phyloP scores from a whole-genome alignment of 2,113 vertebrate species.

The Oriolus oriolus region DNA sequence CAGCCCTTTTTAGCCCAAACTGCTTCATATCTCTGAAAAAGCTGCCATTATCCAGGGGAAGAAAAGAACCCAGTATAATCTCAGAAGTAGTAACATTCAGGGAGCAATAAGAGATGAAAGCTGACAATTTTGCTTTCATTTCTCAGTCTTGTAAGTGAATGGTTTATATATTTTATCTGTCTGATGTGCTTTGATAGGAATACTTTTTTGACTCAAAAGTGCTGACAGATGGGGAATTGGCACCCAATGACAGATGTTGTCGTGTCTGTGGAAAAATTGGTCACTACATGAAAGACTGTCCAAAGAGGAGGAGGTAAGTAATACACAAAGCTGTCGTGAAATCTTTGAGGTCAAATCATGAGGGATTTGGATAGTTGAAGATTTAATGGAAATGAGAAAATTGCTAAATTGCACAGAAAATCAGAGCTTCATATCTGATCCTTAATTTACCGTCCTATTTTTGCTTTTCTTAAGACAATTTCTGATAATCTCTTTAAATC shows the following conservation, averaged over 20 bases:
- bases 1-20: not conserved
- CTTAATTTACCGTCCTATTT: not conserved
- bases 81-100: not conserved
- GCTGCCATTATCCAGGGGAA: not conserved
- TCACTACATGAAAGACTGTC: slow-evolving; percentile 99
- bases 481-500: not conserved
- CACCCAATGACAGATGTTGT: slow-evolving; percentile 96
- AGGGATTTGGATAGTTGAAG: not conserved
- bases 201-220: slow-evolving; percentile 99
- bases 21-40: not conserved
- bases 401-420: not conserved
- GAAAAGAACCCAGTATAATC: not conserved
- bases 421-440: not conserved
- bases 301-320: slow-evolving; percentile 91
- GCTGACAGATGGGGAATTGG: slow-evolving; percentile 93
- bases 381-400: not conserved
- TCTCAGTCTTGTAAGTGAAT: not conserved
- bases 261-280: slow-evolving; percentile 98
- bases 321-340: not conserved
- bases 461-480: not conserved
- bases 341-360: not conserved
- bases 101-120: not conserved
- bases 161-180: not conserved
- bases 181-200: slow-evolving; percentile 74
- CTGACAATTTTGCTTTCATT: not conserved